A percentile compares a stretch with the other conserved stretches of the same genome.
Evolutionary conservation across 2,113 vertebrate species (phyloP).

Genomic region (Etheostoma spectabile): DNA sequence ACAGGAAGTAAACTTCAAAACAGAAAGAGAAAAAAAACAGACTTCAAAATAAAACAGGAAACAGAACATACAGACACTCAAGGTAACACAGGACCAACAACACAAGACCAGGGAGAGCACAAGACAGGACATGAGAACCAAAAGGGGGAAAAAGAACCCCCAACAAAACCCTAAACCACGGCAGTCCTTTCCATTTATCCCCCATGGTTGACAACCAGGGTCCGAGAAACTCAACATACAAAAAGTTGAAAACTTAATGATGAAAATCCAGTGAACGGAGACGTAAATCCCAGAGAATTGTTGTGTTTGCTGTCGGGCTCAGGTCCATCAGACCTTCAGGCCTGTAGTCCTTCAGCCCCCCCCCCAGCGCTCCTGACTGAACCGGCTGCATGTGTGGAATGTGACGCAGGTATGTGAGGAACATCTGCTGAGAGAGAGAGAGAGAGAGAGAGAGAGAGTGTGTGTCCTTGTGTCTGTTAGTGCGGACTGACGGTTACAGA

Average conservation of each 20-base stretch:
- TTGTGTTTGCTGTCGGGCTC: slow-evolving; percentile 24
- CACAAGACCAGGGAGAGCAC: too few relatives aligned
- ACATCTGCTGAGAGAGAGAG: background rate
- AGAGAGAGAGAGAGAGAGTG: background rate
- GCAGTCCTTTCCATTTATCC: background rate
- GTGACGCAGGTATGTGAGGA: slow-evolving; percentile 50
- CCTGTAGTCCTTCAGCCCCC: background rate
- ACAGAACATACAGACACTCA: too few relatives aligned
- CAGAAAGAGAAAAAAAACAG: too few relatives aligned
- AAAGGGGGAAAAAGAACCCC: too few relatives aligned
- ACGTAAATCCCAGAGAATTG: background rate
- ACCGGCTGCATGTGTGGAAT: slow-evolving; percentile 45
- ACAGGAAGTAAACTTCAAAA: too few relatives aligned
- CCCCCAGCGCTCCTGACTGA: background rate
- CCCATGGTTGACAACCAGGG: background rate
- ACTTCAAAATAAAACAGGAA: too few relatives aligned
- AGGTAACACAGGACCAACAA: too few relatives aligned
- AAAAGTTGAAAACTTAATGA: background rate
- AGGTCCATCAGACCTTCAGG: background rate
- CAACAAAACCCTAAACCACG: too few relatives aligned
- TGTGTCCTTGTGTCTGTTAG: slow-evolving; percentile 3
- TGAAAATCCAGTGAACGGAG: background rate
- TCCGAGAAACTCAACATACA: background rate
- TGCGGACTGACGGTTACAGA: background rate
- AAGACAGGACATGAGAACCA: too few relatives aligned